Evolutionary conservation across 64 coral and sea anemone genomes (phyloP), one percentile per base, ranked within the genome.

Genomic region (Anthopleura sola): DNA sequence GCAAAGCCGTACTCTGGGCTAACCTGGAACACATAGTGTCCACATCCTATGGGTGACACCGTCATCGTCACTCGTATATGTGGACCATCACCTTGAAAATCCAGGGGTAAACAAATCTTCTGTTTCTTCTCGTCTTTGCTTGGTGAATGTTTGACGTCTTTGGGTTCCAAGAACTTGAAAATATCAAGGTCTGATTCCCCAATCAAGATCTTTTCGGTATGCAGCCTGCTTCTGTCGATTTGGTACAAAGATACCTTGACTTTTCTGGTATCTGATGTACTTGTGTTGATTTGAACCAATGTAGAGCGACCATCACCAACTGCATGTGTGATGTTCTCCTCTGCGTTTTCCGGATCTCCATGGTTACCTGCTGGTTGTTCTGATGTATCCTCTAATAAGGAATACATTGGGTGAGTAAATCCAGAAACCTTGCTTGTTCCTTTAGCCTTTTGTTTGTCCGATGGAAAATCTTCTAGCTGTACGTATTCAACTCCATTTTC

Each of bases 221-320:
- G 36, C 18, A 83, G 24, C 31, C 48, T 60, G 36, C 9, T 56
- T 53, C 55, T 57, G 10, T 53, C 82, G 34, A 60, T 16, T 31
- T 83, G 18, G 29, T 54, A 55, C 23, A 83, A 34, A 83, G 50
- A 83, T 57, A 83, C 32, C 13, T 60, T 56, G 29, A 83, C 15
- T 12, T 32, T 56, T 32, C 23, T 83, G 15, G 82, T n/a, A 36
- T 54, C 37, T 53, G 82, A 50, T 18, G 49, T 34, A 34, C 28
- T 60, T 23, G 55, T 58, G 36, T 83, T 53, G 49, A 29, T 24
- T 14, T 36, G 32, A 24, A 60, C 47, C 23, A 83, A 55, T 36
- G 55, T 49, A 37, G 32, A 31, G 18, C 21, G 36, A 83, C 82
- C 82, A 60, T 83, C 82, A 57, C 82, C 82, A 83, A 83, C 31